Percentiles rank a stretch among this genome's conserved stretches.
Conservation (phyloP, 2,113 vertebrate species). For the Chloropsis cyanopogon region DNA sequence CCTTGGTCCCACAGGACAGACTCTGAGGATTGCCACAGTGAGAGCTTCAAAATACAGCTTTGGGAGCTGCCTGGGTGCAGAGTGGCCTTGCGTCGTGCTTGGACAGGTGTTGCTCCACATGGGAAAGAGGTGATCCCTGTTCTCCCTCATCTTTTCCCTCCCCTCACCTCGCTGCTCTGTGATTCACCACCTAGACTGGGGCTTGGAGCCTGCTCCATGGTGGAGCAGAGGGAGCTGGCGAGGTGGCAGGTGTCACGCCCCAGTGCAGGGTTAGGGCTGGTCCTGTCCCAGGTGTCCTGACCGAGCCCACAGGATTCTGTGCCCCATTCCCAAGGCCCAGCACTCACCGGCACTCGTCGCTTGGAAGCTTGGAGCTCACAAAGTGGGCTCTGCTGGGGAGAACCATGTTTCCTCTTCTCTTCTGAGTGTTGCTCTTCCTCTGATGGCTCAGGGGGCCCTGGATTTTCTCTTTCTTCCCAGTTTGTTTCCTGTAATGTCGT, state of each 20-base stretch:
- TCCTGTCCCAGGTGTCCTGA: background rate
- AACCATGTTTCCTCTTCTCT: background rate
- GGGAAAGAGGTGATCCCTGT: background rate
- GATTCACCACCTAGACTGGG: background rate
- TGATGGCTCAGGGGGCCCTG: background rate
- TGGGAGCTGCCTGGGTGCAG: background rate
- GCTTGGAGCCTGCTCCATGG: background rate
- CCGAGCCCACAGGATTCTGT: background rate
- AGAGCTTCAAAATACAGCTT: background rate
- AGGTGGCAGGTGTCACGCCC: background rate
- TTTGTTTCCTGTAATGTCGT: background rate
- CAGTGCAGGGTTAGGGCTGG: background rate
- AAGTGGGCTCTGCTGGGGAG: background rate
- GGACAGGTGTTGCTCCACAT: background rate
- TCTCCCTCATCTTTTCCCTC: background rate
- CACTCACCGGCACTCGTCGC: fast-evolving
- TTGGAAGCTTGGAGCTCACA: background rate
- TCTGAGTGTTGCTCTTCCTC: background rate
- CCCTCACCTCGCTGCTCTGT: background rate
- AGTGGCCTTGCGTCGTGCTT: background rate
- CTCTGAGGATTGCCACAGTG: background rate
- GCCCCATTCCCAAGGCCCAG: background rate
- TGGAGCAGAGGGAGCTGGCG: background rate
- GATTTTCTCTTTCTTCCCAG: background rate
- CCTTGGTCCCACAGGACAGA: background rate